These are phyloP conservation scores for Halocynthia aurantium DNA, from an alignment of 23 tunicate genomes.

Conservation along the genomic window DNA sequence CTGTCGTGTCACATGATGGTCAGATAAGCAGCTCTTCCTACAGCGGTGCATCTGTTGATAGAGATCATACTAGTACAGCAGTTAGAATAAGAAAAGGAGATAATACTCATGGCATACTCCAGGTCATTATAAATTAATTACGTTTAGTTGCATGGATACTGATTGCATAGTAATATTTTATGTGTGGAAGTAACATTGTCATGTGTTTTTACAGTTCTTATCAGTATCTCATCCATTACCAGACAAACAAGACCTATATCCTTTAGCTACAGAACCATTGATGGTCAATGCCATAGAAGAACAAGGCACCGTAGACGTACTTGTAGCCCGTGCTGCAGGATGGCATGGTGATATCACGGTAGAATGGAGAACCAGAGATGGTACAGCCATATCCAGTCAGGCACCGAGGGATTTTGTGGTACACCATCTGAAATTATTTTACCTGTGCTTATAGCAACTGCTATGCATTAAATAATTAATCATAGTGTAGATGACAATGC, in stretches of 20 bases:
- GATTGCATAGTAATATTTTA: too few relatives aligned
- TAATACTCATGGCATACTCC: constrained; percentile 67
- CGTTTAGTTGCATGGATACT: neutral
- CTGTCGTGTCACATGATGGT: constrained; percentile 35
- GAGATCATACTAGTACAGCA: neutral
- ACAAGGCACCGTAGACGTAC: constrained; percentile 27
- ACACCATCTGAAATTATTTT: neutral
- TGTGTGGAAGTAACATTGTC: too few relatives aligned
- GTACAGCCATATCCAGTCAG: constrained; percentile 56
- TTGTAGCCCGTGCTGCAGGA: constrained; percentile 70
- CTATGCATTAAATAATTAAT: neutral
- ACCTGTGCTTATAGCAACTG: neutral
- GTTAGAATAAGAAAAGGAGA: constrained; percentile 50
- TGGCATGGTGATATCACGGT: constrained; percentile 76
- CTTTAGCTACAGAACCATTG: constrained; percentile 6
- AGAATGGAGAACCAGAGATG: constrained; percentile 79
- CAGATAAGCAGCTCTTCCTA: constrained; percentile 31
- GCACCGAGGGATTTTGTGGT: constrained; percentile 71
- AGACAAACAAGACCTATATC: constrained; percentile 7
- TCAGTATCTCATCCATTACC: constrained; percentile 6
- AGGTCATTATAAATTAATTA: constrained; percentile 20
- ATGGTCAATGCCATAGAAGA: constrained; percentile 51
- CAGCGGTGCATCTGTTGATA: constrained; percentile 58
- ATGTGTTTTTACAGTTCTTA: too few relatives aligned
- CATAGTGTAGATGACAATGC: neutral